A percentile compares a stretch with the other conserved stretches of the same genome.
Evolutionary conservation across 2,797 vertebrate genomes (phyloP).

Genomic region (Spea hammondii): DNA sequence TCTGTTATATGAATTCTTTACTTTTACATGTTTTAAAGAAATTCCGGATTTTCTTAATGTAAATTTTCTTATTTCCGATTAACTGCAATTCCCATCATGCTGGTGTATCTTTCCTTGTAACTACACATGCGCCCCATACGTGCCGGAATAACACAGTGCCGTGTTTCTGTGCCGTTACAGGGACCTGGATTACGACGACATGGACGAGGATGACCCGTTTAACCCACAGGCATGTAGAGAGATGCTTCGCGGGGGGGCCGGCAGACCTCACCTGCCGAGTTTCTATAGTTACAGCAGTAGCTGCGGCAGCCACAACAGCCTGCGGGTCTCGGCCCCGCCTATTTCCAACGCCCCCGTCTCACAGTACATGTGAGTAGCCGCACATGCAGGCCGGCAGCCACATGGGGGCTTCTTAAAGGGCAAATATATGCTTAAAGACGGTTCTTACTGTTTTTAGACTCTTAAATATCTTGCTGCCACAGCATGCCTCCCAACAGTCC

Average conservation of each 20-base stretch:
- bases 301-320: slow-evolving; percentile 56
- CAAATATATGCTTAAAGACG: not conserved
- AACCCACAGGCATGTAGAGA: slow-evolving; percentile 66
- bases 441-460: not conserved
- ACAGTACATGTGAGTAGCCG: slow-evolving; percentile 61
- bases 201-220: slow-evolving; percentile 68
- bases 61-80: too few species aligned
- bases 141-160: not conserved
- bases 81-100: too few species aligned
- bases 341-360: slow-evolving; percentile 60
- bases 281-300: slow-evolving; percentile 60
- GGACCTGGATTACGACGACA: slow-evolving; percentile 65
- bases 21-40: too few species aligned
- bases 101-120: too few species aligned
- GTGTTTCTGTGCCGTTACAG: slow-evolving; percentile 49
- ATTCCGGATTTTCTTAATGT: too few species aligned
- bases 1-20: too few species aligned
- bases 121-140: too few species aligned
- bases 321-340: slow-evolving; percentile 58
- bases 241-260: slow-evolving; percentile 23
- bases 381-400: slow-evolving; percentile 49
- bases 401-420: slow-evolving; percentile 40
- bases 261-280: slow-evolving; percentile 57
- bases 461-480: not conserved
- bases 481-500: not conserved